Conservation (phyloP, 2,113 vertebrate genomes). For the Meleagris gallopavo region DNA sequence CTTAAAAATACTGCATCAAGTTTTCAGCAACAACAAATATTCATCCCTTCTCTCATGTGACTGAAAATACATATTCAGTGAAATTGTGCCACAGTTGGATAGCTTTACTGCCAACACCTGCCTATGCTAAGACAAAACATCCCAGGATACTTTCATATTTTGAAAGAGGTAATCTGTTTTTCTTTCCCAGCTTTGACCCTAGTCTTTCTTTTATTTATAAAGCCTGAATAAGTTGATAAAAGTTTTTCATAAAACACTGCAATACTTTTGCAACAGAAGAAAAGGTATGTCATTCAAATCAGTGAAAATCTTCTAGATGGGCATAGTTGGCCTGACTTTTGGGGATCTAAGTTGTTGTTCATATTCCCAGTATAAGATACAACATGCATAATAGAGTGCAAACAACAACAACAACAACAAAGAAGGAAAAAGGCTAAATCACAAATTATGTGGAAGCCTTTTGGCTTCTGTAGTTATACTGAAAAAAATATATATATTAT, state of each 20-base stretch:
- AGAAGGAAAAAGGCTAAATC: background rate
- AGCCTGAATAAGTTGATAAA: background rate
- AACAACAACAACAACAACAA: background rate
- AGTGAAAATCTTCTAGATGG: background rate
- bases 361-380: background rate
- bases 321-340: background rate
- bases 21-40: background rate
- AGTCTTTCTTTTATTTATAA: constrained; percentile 17
- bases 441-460: background rate
- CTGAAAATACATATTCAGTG: constrained; percentile 11
- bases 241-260: background rate
- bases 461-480: background rate
- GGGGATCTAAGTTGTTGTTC: background rate
- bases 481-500: background rate
- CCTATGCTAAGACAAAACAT: constrained; percentile 58
- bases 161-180: constrained; percentile 41
- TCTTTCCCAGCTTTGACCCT: constrained; percentile 5
- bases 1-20: background rate
- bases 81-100: constrained; percentile 25
- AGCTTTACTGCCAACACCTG: constrained; percentile 18
- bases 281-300: background rate
- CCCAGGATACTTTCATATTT: constrained; percentile 10
- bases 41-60: background rate
- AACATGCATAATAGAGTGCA: background rate
- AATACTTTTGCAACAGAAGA: background rate